Evolutionary conservation across 2,797 vertebrate genomes (phyloP), one percentile per base, ranked within the genome.

Genomic region (Sparidentex hasta): DNA sequence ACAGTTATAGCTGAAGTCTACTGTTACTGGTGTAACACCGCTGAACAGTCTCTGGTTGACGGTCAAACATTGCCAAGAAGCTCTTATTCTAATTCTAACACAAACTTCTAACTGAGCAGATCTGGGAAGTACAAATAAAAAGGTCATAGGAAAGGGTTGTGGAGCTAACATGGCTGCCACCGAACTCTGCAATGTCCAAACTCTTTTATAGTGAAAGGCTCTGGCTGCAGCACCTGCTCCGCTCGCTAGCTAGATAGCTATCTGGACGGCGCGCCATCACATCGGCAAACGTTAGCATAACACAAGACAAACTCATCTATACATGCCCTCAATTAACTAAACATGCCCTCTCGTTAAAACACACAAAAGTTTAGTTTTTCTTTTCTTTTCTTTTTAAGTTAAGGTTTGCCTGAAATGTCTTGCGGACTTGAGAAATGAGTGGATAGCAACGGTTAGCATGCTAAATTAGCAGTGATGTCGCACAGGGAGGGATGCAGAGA

Each of bases 161-260:
- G 59, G 59, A 74, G 78, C 69, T 65, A 90, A 90, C 70, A 92
- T 90, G 86, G 88, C 89, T 85, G 87, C 87, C 85, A 71, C 21
- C 2, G 58, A 69, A 20, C 69, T 68, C 62, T 33, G 77, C 54
- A 78, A 50, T 21, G 62, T 74, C 87, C 83, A 76, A 74, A 74
- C 78, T 29, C 18, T 78, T 58, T 5, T 1, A 29, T 51, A 82
- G 38, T 74, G 61, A 85, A 33, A 2, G 23, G 52, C 64, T 88
- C 52, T 17, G 61, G 54, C 87, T 80, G 76, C 81, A 75, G 79
- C 87, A 91, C 89, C 87, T 88, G 87, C 89, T 87, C 66, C 59
- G 61, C 50, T 74, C 74, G 83, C n/a, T 52, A 71, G 57, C 66
- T 74, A 74, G 83, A 8, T 52, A 46, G 67, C 80, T 79, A 71